phyloP scores from a whole-genome alignment of 2,888 invertebrate species.

The Pantelozetes paolii region DNA sequence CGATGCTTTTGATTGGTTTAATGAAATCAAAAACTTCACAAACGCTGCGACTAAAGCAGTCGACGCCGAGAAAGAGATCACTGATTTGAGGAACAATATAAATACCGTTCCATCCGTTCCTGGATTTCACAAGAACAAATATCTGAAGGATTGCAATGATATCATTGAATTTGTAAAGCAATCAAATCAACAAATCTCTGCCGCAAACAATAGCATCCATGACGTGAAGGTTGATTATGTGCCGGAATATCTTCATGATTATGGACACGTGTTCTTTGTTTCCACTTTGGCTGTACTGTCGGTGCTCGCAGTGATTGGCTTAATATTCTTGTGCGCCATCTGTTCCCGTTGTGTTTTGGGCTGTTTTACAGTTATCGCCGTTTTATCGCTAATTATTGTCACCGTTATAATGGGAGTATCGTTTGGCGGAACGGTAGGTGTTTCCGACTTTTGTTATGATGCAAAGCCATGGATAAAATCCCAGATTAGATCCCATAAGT shows the following conservation, averaged over 20 bases:
- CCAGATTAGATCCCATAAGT: no score
- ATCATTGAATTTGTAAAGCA: not conserved
- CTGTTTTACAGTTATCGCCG: not conserved
- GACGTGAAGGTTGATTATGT: not conserved
- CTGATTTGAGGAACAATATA: not conserved
- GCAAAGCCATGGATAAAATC: constrained; percentile 32
- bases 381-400: not conserved
- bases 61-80: not conserved
- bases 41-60: not conserved
- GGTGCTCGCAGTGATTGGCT: not conserved
- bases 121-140: not conserved
- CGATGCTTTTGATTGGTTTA: constrained; percentile 2
- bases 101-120: no score
- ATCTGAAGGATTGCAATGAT: not conserved
- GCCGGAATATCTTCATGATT: not conserved
- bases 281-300: not conserved
- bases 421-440: constrained; percentile 9
- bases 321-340: not conserved
- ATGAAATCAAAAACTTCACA: not conserved
- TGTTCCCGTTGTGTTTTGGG: constrained; percentile 21
- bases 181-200: not conserved
- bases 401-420: not conserved
- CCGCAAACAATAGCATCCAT: not conserved
- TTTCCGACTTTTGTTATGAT: constrained; percentile 31
- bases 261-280: not conserved